A percentile compares a stretch with the other conserved stretches of the same genome.
Conservation (phyloP, 1,140 invertebrate genomes). For the Leucophenga varia region DNA sequence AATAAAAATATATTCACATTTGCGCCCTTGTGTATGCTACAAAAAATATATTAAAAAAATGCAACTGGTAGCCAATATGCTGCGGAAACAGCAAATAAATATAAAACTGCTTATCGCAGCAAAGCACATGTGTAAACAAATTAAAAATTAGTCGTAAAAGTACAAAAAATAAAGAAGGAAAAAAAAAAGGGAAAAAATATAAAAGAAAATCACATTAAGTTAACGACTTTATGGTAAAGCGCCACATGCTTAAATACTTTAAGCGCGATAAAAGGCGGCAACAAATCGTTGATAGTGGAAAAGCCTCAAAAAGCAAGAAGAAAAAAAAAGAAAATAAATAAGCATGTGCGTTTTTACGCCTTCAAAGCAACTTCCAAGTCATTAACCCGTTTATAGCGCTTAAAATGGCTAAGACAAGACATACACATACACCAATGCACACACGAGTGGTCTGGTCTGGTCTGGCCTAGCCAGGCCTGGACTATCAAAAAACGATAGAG, state of each 20-base stretch:
- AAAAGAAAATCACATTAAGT: constrained; percentile 37
- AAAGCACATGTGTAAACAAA: constrained; percentile 42
- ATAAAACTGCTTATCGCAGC: background rate
- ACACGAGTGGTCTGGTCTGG: no score
- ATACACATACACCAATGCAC: background rate
- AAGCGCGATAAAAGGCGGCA: constrained; percentile 25
- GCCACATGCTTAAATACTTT: no score
- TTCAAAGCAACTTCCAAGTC: constrained; percentile 51
- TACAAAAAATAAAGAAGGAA: no score
- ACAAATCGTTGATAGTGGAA: no score
- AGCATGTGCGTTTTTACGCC: constrained; percentile 27
- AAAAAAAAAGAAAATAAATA: constrained; percentile 10
- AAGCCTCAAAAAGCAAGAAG: constrained; percentile 19
- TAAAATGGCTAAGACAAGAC: constrained; percentile 36
- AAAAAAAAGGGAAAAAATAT: no score
- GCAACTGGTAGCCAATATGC: constrained; percentile 45
- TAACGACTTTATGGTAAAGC: no score
- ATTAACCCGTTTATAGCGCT: constrained; percentile 52
- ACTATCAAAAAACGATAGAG: no score
- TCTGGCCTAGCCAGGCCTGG: no score
- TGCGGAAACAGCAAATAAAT: constrained; percentile 1
- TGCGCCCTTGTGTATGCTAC: no score
- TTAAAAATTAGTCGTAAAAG: constrained; percentile 50
- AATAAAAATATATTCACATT: no score
- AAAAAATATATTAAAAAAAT: constrained; percentile 12